phyloP scores from a whole-genome alignment of 2,113 vertebrate genomes.

The Apeltes quadracus region DNA sequence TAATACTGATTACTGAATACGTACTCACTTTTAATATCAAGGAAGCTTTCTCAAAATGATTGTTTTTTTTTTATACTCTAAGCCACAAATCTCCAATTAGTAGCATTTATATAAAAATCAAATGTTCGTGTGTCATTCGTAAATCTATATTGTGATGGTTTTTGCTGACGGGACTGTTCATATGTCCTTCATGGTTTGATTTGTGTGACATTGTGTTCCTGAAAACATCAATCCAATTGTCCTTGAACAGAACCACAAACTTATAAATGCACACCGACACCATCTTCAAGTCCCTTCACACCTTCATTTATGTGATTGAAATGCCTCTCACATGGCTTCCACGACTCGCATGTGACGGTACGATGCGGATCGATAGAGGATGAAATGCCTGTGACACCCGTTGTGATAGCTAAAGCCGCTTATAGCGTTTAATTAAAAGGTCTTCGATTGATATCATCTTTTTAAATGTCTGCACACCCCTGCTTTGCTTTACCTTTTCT shows the following conservation, averaged over 20 bases:
- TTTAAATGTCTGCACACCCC: too few species aligned
- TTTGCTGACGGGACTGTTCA: neutral
- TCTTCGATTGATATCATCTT: neutral
- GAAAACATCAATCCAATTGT: neutral
- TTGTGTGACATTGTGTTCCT: neutral
- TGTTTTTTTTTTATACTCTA: neutral
- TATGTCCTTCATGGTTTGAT: neutral
- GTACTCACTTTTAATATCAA: neutral
- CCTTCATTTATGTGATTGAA: conserved; percentile 6
- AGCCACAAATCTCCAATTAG: neutral
- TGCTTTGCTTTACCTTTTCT: too few species aligned
- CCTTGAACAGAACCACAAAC: neutral
- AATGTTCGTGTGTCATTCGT: neutral
- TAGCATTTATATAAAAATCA: neutral
- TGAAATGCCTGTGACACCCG: neutral
- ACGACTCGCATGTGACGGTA: conserved; percentile 3
- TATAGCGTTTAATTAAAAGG: neutral
- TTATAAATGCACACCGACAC: neutral
- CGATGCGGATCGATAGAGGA: neutral
- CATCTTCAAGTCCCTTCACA: conserved; percentile 1
- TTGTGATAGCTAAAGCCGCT: neutral
- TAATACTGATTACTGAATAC: too few species aligned
- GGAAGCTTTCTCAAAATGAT: neutral
- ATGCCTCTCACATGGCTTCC: neutral
- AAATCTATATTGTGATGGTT: neutral